Base-by-base conservation (phyloP, 2,888 invertebrate genomes). In the Drosophila formosana region DNA sequence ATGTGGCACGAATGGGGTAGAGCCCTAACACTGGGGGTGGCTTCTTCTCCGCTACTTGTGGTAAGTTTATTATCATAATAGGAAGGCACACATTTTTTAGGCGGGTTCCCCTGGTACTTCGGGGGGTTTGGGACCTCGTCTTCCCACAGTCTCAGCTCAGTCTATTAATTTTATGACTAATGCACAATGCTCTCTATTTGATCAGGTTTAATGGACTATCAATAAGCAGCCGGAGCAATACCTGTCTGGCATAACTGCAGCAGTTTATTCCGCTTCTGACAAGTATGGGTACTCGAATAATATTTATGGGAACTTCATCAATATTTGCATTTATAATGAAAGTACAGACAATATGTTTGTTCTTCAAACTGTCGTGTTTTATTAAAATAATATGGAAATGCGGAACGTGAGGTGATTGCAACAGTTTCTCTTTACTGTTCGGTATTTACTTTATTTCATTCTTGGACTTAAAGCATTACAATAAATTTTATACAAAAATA, bases 41-140 rank as follows among this genome's bases (percentile, higher is more conserved):
- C 6, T 41, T 41, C 39, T 41, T 7, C 39, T n/a, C 30, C 37
- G 32, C 52, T 72, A 13, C 52, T 56, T 66, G 86, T 71, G 73
- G 82, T 72, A 76, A 73, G 83, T 82, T 78, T 83, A 80, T 85
- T 82, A 76, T 82, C 74, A 78, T 82, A 82, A 82, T 83, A 76
- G 83, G 83, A 66, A 72, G 74, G 73, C 76, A 82, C 78, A 71
- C 87, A 77, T 46, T 37, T 68, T 69, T 46, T 37, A 47, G 52
- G 18, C 55, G 60, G 61, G 66, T 47, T 30, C 7, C 23, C 7
- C 23, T 46, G 55, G 23, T 68, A 74, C 76, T 74, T 78, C 52
- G 63, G 76, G 76, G 76, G 81, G 76, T 65, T 76, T 41, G 41
- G 30, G 8, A 25, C 4, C 45, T 45, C 3, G 6, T 25, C 13